Conservation (phyloP, 1,140 invertebrate species). For the Drosophila pallidifrons region DNA sequence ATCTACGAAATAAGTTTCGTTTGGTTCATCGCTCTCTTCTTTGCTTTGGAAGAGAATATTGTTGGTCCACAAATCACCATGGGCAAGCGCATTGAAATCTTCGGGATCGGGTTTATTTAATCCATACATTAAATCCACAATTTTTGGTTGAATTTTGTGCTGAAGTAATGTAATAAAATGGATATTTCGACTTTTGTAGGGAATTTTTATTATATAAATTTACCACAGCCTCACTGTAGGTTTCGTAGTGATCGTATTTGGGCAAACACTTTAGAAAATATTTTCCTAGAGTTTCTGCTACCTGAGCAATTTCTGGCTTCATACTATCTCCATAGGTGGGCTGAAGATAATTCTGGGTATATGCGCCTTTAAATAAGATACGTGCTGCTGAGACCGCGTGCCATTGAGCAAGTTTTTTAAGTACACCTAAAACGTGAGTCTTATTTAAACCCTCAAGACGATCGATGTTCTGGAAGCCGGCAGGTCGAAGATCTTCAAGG, state of each 20-base stretch:
- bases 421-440: slow-evolving; percentile 85
- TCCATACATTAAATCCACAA: slow-evolving; percentile 49
- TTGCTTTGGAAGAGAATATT: slow-evolving; percentile 85
- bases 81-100: slow-evolving; percentile 87
- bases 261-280: slow-evolving; percentile 44
- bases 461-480: slow-evolving; percentile 86
- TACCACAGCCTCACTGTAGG: slow-evolving; percentile 52
- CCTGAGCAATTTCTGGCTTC: slow-evolving; percentile 36
- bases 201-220: neutral
- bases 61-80: slow-evolving; percentile 86
- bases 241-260: slow-evolving; percentile 45
- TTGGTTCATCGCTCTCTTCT: slow-evolving; percentile 11
- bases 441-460: slow-evolving; percentile 85
- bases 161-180: slow-evolving; percentile 6
- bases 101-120: slow-evolving; percentile 68
- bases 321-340: slow-evolving; percentile 47
- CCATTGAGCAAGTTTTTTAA: slow-evolving; percentile 86
- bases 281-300: slow-evolving; percentile 45
- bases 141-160: slow-evolving; percentile 47
- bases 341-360: slow-evolving; percentile 42
- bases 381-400: slow-evolving; percentile 84
- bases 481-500: slow-evolving; percentile 85
- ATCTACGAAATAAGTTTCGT: slow-evolving; percentile 80
- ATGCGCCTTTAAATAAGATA: slow-evolving; percentile 47
- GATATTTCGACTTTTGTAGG: neutral